Conservation (phyloP, 2,888 invertebrate species). For the Plebejus melissa region DNA sequence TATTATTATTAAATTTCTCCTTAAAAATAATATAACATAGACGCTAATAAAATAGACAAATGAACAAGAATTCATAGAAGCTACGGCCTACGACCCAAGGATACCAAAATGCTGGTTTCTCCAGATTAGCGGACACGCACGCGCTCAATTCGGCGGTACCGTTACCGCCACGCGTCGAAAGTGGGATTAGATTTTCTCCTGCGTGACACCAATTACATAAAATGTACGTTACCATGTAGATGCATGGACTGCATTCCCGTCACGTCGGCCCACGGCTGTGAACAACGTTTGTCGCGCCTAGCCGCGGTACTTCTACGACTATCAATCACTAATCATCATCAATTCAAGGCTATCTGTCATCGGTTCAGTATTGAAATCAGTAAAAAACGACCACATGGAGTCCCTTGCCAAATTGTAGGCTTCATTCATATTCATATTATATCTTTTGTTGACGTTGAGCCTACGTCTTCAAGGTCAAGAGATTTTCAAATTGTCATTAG, state of each 20-base stretch:
- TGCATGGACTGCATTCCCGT: neutral
- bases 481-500: neutral
- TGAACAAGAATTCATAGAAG: neutral
- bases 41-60: neutral
- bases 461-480: neutral
- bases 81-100: neutral
- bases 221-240: slow-evolving; percentile 26
- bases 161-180: slow-evolving; percentile 41
- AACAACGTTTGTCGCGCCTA: slow-evolving; percentile 7
- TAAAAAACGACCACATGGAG: neutral
- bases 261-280: neutral
- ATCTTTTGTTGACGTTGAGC: neutral
- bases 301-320: slow-evolving; percentile 5
- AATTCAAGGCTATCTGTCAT: neutral
- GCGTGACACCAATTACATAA: slow-evolving; percentile 33
- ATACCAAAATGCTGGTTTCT: slow-evolving; percentile 30
- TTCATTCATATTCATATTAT: slow-evolving; percentile 12
- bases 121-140: slow-evolving; percentile 34
- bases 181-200: slow-evolving; percentile 41
- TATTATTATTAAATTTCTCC: neutral
- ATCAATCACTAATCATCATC: slow-evolving; percentile 6
- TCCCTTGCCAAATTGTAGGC: neutral
- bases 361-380: neutral
- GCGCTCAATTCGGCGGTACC: slow-evolving; percentile 41
- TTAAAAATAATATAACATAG: too few species aligned